A percentile compares a stretch with the other conserved stretches of the same genome.
These are phyloP conservation scores for Oryzias woworae DNA, from an alignment of 2,113 vertebrate species.

Conservation along the genomic window DNA sequence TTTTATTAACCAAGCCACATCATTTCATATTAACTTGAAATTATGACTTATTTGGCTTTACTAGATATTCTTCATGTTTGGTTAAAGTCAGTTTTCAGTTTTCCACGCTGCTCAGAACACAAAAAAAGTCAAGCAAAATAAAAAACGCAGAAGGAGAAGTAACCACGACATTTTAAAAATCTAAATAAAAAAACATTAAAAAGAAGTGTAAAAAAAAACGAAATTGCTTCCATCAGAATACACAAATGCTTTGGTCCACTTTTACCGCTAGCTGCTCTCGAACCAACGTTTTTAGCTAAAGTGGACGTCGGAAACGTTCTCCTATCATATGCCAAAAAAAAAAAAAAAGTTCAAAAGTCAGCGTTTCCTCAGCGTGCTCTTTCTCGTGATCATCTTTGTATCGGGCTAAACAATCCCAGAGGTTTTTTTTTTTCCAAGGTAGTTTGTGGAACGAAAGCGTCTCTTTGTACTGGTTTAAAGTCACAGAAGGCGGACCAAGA, in stretches of 20 bases:
- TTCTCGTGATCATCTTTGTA: conserved; percentile 83
- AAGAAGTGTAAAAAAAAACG: conserved; percentile 37
- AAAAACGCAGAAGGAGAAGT: conserved; percentile 86
- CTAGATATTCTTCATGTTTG: conserved; percentile 98
- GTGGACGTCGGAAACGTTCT: conserved; percentile 84
- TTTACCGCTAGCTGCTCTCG: conserved; percentile 87
- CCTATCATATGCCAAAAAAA: conserved; percentile 84
- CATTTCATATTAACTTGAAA: conserved; percentile 97
- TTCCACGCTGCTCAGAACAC: conserved; percentile 85
- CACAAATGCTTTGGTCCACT: conserved; percentile 88
- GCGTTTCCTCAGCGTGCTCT: conserved; percentile 52
- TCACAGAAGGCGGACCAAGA: conserved; percentile 94
- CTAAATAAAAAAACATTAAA: conserved; percentile 67
- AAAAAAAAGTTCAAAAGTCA: conserved; percentile 56
- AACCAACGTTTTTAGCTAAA: conserved; percentile 66
- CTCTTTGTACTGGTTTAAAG: conserved; percentile 98
- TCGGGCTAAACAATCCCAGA: conserved; percentile 99
- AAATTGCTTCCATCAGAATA: conserved; percentile 90
- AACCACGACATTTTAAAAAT: conserved; percentile 75
- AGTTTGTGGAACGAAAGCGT: conserved; percentile 93
- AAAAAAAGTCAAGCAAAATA: conserved; percentile 46
- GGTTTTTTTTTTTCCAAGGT: conserved; percentile 92
- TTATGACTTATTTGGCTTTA: conserved; percentile 98
- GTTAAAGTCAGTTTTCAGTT: conserved; percentile 95
- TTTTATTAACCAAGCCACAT: conserved; percentile 96